Conservation (phyloP, 2,888 invertebrate species). For the Tipula lateralis region DNA sequence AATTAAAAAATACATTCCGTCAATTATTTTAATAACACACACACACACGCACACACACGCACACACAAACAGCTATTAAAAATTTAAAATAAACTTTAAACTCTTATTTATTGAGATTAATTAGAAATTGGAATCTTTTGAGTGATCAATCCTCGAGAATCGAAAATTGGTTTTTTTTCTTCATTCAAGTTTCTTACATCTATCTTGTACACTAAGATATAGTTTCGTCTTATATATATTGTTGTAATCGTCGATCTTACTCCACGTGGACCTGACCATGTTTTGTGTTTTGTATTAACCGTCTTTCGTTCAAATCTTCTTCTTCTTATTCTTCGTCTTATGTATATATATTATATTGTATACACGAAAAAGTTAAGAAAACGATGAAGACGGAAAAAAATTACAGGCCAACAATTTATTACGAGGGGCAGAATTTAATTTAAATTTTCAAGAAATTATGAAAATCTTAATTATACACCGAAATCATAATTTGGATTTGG, state of each 20-base stretch:
- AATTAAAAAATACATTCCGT: neutral
- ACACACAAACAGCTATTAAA: conserved; percentile 24
- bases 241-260: conserved; percentile 1
- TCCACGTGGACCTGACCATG: conserved; percentile 11
- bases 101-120: conserved; percentile 19
- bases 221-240: neutral
- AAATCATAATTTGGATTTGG: neutral
- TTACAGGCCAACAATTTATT: neutral
- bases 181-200: neutral
- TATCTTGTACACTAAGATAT: neutral
- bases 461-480: neutral
- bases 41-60: neutral
- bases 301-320: neutral
- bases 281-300: neutral
- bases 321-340: too few relatives aligned
- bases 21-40: conserved; percentile 6
- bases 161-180: neutral
- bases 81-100: conserved; percentile 19
- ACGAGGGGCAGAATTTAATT: neutral
- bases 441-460: conserved; percentile 12
- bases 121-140: conserved; percentile 24
- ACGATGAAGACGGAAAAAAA: neutral
- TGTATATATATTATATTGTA: neutral
- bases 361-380: neutral
- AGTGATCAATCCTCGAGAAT: conserved; percentile 16